phyloP scores from a whole-genome alignment of 2,113 vertebrate genomes.

The Pelecanoides urinatrix region DNA sequence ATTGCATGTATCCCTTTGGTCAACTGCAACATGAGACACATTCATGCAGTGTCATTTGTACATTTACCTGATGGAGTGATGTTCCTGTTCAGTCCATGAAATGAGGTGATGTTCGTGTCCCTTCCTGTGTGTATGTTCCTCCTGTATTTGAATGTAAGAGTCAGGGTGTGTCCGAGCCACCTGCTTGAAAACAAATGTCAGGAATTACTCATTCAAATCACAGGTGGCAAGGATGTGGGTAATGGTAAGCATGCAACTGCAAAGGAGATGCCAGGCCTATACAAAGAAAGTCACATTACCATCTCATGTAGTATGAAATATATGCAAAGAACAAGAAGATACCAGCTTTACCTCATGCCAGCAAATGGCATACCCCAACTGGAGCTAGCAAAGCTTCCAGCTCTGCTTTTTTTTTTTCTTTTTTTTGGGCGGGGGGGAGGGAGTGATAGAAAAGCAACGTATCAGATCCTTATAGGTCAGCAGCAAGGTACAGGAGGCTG shows the following conservation, averaged over 20 bases:
- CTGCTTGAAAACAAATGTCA: not conserved
- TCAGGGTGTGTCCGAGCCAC: not conserved
- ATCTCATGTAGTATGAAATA: not conserved
- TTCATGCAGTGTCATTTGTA: not conserved
- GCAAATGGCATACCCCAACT: not conserved
- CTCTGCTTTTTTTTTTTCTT: not conserved
- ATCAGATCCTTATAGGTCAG: not conserved
- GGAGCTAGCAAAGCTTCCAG: not conserved
- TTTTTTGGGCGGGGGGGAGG: no score
- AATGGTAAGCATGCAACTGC: not conserved
- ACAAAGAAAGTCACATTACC: not conserved
- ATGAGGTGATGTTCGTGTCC: not conserved
- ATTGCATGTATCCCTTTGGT: rapidly evolving
- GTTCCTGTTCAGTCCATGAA: not conserved
- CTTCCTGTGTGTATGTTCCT: not conserved
- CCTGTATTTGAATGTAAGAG: not conserved
- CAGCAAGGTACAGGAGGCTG: not conserved
- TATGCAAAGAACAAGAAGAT: not conserved
- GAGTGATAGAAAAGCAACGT: not conserved
- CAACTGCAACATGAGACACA: not conserved
- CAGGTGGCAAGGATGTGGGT: not conserved
- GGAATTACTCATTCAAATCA: slow-evolving; percentile 6
- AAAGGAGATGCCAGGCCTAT: not conserved
- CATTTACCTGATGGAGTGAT: not conserved
- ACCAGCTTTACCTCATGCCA: not conserved